A percentile compares a stretch with the other conserved stretches of the same genome.
These are phyloP conservation scores for Strix aluco DNA, from an alignment of 2,113 vertebrate genomes.

Conservation along the genomic window DNA sequence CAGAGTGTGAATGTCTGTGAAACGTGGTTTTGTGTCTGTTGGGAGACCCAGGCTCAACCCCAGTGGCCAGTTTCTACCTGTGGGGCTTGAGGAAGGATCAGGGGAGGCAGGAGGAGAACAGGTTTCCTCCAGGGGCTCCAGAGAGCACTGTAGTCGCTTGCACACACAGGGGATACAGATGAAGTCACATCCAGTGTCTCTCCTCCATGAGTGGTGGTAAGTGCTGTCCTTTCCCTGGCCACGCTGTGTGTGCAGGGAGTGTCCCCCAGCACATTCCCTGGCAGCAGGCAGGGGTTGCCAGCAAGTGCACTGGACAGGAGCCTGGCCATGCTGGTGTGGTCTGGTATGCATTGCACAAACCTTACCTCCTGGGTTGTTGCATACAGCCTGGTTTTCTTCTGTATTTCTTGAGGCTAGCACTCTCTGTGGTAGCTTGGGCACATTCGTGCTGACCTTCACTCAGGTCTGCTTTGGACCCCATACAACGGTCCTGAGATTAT, in stretches of 20 bases:
- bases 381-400: not conserved
- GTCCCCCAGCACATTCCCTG: not conserved
- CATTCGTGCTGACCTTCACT: not conserved
- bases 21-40: not conserved
- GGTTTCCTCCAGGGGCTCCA: not conserved
- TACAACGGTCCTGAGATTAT: not conserved
- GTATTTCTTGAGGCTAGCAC: not conserved
- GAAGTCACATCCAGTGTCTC: not conserved
- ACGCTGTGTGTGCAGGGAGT: not conserved
- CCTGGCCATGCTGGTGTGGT: rapidly evolving
- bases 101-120: not conserved
- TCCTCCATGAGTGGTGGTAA: too few species aligned
- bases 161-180: rapidly evolving
- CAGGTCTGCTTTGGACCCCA: not conserved
- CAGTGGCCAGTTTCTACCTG: not conserved
- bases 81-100: not conserved
- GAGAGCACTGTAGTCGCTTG: not conserved
- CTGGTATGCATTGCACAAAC: not conserved
- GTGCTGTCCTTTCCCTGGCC: not conserved
- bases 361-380: not conserved
- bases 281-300: not conserved
- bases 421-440: not conserved
- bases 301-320: rapidly evolving
- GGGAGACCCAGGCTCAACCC: not conserved
- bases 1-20: not conserved